Conservation (phyloP, 2,888 invertebrate genomes). For the Poecilus cupreus region DNA sequence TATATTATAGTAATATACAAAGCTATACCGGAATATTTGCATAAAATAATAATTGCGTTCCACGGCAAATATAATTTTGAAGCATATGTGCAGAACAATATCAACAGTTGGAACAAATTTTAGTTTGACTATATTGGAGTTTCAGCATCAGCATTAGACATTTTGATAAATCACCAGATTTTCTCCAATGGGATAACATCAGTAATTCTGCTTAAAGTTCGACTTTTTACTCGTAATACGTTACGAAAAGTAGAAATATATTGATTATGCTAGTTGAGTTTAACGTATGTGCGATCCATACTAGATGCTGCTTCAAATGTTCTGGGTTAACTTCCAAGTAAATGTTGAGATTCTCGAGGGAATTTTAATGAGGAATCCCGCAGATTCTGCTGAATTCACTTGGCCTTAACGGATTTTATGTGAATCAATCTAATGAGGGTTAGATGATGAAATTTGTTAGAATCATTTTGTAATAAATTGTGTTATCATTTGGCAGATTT, state of each 20-base stretch:
- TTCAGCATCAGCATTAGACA: not conserved
- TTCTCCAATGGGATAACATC: not conserved
- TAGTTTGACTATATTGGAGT: too few relatives aligned
- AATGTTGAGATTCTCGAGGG: not conserved
- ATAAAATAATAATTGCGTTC: too few relatives aligned
- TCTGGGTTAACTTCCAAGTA: not conserved
- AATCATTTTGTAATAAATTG: too few relatives aligned
- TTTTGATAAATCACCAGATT: not conserved
- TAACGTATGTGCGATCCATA: not conserved
- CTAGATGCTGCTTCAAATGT: not conserved
- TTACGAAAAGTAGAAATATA: not conserved
- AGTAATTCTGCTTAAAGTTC: not conserved
- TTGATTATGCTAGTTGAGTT: not conserved
- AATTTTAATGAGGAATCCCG: not conserved
- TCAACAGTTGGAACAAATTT: too few relatives aligned
- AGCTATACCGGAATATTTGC: too few relatives aligned
- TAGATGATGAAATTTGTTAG: too few relatives aligned
- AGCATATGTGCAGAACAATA: too few relatives aligned
- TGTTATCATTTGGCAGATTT: too few relatives aligned
- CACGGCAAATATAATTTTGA: too few relatives aligned
- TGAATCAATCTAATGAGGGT: not conserved
- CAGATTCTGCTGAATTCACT: not conserved
- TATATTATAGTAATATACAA: too few relatives aligned
- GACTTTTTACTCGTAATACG: not conserved
- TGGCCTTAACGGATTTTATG: not conserved